phyloP scores from a whole-genome alignment of 1,140 invertebrate genomes.

The Sipha flava region DNA sequence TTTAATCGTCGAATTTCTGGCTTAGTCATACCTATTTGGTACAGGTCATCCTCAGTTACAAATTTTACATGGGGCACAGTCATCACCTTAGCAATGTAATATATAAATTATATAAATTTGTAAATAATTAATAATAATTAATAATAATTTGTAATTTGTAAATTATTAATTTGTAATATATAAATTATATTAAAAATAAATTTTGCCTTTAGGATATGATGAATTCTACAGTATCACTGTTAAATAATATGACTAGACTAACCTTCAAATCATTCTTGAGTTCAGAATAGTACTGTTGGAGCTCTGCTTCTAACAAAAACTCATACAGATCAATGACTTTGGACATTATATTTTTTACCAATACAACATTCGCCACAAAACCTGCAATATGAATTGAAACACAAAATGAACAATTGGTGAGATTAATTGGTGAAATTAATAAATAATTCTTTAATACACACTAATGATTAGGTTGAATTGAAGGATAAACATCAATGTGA shows the following conservation, averaged over 20 bases:
- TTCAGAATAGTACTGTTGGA: conserved; percentile 76
- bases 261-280: conserved; percentile 55
- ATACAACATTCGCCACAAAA: too few species aligned
- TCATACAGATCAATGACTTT: conserved; percentile 70
- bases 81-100: conserved; percentile 53
- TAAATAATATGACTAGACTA: neutral
- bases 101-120: too few species aligned
- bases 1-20: conserved; percentile 88
- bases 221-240: neutral
- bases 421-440: too few species aligned
- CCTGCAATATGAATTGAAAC: too few species aligned
- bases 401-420: too few species aligned
- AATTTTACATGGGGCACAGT: conserved; percentile 94
- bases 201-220: too few species aligned
- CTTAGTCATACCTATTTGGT: conserved; percentile 85
- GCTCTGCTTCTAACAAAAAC: conserved; percentile 80
- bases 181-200: too few species aligned
- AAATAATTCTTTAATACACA: too few species aligned
- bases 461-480: too few species aligned
- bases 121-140: conserved; percentile 35
- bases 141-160: neutral
- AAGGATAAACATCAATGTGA: too few species aligned
- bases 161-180: too few species aligned
- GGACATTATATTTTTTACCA: conserved; percentile 19
- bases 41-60: conserved; percentile 84